Base-by-base conservation (phyloP, 2,113 vertebrate species). In the Phalacrocorax brasilianus region DNA sequence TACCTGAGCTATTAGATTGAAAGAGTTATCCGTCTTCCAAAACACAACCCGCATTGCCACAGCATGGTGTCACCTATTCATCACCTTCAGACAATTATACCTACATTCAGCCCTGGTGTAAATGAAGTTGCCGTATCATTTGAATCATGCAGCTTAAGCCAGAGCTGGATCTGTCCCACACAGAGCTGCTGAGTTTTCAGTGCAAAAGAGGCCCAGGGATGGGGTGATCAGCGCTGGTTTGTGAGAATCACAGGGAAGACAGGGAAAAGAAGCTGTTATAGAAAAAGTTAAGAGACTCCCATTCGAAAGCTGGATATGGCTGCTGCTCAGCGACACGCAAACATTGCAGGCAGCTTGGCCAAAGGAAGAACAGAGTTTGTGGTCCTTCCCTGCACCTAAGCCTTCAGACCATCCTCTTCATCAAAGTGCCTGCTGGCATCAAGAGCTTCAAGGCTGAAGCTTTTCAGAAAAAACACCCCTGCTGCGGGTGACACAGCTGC, bases 281-380 rank as follows among this genome's bases (percentile, higher is more conserved):
- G 47, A n/a, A 11, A 6, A 20, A 6, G 2, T 38, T 23, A 14
- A 0, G 6, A 93, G 14, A 35, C 15, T 44, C 47, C 20, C 19
- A 27, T 28, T 35, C 42, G 58, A 59, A 79, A 71, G 59, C 4
- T 16, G 44, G 56, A 35, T 47, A 8, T 6, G 12, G 5, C 4
- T 77, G 42, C 26, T 35, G 12, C 19, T 81, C 16, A 8, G 18
- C 6, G 58, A 33, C 18, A 40, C 14, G 49, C 15, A 65, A n/a
- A 28, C 3, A 14, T 11, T 21, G 21, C 71, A 38, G 0, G 0
- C 28, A 28, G 38, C 9, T 85, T 28, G 50, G 44, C 22, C 1
- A 5, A 49, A 45, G 42, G n/a, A 45, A 61, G 35, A 61, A 26
- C 3, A 12, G 53, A 47, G 14, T 70, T 30, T 62, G 27, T 63